These are phyloP conservation scores for Chelidonichthys spinosus DNA, from an alignment of 2,797 vertebrate species.

Conservation along the genomic window DNA sequence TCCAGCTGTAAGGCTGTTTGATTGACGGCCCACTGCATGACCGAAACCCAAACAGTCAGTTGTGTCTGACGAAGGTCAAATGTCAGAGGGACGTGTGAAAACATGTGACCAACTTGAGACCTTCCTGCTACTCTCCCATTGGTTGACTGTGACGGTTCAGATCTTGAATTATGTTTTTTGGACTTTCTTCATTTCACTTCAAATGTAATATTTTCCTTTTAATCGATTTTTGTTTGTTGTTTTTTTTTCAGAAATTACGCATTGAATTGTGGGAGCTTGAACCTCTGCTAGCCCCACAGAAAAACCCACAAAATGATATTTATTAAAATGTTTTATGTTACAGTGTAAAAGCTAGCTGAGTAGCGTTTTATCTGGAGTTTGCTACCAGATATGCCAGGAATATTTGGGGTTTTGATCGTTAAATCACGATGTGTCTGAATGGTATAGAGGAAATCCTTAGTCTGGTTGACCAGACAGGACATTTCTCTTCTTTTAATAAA, in stretches of 20 bases:
- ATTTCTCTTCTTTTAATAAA: too few species aligned
- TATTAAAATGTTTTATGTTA: too few species aligned
- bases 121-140: not conserved
- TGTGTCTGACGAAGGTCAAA: conserved; percentile 7
- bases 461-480: too few species aligned
- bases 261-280: not conserved
- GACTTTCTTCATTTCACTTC: not conserved
- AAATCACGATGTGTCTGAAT: too few species aligned
- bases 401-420: too few species aligned
- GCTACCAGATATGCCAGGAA: too few species aligned
- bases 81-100: not conserved
- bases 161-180: not conserved
- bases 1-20: conserved; percentile 6
- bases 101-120: not conserved
- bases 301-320: too few species aligned
- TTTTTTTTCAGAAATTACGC: not conserved
- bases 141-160: not conserved
- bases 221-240: too few species aligned
- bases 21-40: not conserved
- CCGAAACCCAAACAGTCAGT: not conserved
- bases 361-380: too few species aligned
- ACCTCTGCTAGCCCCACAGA: too few species aligned
- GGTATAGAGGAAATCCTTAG: too few species aligned
- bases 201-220: not conserved
- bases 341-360: too few species aligned